These are phyloP conservation scores for Ichneumoninae sp. DNA, from an alignment of 2,888 invertebrate genomes.

Conservation along the genomic window DNA sequence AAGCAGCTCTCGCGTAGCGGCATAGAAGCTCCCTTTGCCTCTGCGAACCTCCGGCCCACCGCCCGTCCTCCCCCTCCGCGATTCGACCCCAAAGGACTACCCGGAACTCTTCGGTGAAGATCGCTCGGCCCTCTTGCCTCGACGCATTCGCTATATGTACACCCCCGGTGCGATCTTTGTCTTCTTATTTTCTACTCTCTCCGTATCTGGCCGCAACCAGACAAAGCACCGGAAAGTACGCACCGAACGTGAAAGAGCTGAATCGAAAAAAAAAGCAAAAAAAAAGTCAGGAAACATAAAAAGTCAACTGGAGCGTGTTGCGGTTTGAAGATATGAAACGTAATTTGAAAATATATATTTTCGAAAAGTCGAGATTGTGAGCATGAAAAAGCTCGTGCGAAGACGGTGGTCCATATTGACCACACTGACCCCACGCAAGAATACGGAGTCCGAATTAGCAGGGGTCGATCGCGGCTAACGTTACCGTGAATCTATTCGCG, in stretches of 20 bases:
- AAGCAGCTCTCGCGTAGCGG: slow-evolving; percentile 22
- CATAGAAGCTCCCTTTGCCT: slow-evolving; percentile 63
- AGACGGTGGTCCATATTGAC: neutral
- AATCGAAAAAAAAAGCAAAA: slow-evolving; percentile 1
- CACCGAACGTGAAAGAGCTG: slow-evolving; percentile 50
- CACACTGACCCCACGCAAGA: neutral
- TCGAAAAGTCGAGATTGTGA: neutral
- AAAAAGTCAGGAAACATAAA: neutral
- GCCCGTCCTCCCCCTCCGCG: slow-evolving; percentile 70
- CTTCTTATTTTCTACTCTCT: slow-evolving; percentile 29
- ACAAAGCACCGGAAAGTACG: slow-evolving; percentile 55
- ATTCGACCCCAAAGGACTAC: slow-evolving; percentile 66
- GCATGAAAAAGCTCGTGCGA: too few species aligned
- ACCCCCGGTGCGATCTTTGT: slow-evolving; percentile 19
- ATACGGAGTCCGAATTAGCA: neutral
- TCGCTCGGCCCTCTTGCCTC: slow-evolving; percentile 65
- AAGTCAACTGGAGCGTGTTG: neutral
- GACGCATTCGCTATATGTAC: slow-evolving; percentile 47
- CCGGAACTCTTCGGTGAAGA: slow-evolving; percentile 56
- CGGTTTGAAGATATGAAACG: neutral
- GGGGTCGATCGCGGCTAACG: neutral
- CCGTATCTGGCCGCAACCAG: slow-evolving; percentile 20
- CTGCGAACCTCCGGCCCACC: slow-evolving; percentile 55
- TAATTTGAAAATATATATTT: neutral
- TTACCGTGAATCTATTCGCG: neutral